Evolutionary conservation across 2,113 vertebrate species (phyloP).

Genomic region (Pituophis catenifer): DNA sequence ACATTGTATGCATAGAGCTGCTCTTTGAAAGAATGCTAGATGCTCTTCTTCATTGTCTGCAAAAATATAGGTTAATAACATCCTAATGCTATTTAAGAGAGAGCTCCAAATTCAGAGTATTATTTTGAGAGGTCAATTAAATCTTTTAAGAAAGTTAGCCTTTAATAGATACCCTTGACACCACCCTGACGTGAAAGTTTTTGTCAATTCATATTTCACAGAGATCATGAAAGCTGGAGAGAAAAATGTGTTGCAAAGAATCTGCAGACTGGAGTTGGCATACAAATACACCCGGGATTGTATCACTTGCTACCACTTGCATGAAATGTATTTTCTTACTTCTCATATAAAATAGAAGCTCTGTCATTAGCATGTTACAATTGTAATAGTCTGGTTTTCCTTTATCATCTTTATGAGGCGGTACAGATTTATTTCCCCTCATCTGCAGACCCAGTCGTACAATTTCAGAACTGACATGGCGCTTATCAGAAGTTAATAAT

Average conservation of each 20-base stretch:
- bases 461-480: conserved; percentile 59
- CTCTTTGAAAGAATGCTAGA: neutral
- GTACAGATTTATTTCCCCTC: conserved; percentile 52
- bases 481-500: conserved; percentile 65
- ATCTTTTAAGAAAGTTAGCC: neutral
- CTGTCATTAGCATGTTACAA: conserved; percentile 58
- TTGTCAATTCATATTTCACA: neutral
- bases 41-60: neutral
- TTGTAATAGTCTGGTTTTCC: conserved; percentile 42
- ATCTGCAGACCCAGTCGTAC: conserved; percentile 34
- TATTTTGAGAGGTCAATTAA: neutral
- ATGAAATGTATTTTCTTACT: conserved; percentile 10
- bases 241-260: neutral
- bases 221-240: neutral
- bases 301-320: accelerated
- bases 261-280: neutral
- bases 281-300: neutral
- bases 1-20: neutral
- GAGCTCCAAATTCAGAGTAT: neutral
- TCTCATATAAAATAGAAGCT: conserved; percentile 29
- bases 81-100: neutral
- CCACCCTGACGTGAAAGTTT: conserved; percentile 5
- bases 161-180: neutral
- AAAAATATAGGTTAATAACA: neutral
- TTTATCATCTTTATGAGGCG: conserved; percentile 53